phyloP scores from a whole-genome alignment of 2,113 vertebrate genomes.

The Illadopsis cleaveri region DNA sequence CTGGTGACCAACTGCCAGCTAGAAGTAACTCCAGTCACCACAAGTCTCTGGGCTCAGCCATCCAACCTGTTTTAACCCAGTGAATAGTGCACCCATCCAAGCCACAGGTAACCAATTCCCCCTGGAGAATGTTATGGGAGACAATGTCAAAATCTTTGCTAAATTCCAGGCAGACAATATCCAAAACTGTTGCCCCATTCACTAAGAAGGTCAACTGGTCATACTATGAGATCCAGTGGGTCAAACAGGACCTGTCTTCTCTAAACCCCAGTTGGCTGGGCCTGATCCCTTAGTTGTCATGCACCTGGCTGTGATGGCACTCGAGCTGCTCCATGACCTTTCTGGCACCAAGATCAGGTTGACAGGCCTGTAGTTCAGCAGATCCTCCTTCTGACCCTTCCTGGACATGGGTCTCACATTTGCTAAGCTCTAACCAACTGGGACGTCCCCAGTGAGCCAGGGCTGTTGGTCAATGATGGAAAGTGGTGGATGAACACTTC shows the following conservation, averaged over 20 bases:
- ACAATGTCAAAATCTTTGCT: background rate
- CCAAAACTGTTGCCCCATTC: background rate
- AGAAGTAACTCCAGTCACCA: background rate
- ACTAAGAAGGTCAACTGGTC: background rate
- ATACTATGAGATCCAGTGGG: no score
- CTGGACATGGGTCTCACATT: background rate
- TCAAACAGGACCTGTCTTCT: background rate
- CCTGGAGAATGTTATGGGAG: background rate
- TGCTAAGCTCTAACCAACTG: background rate
- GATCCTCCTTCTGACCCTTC: background rate
- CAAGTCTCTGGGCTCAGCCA: background rate
- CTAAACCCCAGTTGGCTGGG: background rate
- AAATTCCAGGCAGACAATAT: background rate
- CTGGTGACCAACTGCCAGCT: background rate
- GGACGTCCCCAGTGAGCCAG: background rate
- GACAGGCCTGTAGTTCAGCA: background rate
- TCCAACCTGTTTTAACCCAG: background rate
- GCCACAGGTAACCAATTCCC: rapidly evolving
- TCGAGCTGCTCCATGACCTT: background rate
- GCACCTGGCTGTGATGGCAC: background rate
- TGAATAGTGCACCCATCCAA: background rate
- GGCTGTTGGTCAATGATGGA: background rate
- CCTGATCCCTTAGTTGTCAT: background rate
- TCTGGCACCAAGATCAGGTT: rapidly evolving
- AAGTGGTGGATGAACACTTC: background rate